Base-by-base conservation (phyloP, 2,113 vertebrate species). In the Myotis lucifugus region DNA sequence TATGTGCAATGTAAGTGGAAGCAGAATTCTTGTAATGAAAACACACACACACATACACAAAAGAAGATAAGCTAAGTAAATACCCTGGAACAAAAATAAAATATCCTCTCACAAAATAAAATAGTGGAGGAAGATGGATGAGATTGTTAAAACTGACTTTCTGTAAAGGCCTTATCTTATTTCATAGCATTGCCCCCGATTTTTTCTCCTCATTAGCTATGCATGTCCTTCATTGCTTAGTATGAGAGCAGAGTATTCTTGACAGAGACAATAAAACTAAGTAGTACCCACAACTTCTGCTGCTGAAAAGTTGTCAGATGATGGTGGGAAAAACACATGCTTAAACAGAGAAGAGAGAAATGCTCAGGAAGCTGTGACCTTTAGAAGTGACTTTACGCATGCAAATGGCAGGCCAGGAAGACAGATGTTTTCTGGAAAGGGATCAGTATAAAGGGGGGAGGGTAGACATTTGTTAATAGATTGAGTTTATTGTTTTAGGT, bases 351-450 rank as follows among this genome's bases (percentile, higher is more conserved):
- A 92, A 79, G 19, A 78, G 82, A 96, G 91, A 95, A 93, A 86
- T 78, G 76, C 25, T 81, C 93, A 90, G 77, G 95, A 96, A 96
- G 34, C 73, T 90, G 85, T 96, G 85, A 96, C 94, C 77, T 95
- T 96, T 85, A 74, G 29, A 94, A 76, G 14, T 96, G 94, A 97
- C 69, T 96, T 91, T 78, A 61, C 64, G 42, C 85, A 90, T 95
- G n/a, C 61, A 76, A 66, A 95, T 67, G 56, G 78, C 66, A 97
- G 83, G 70, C 37, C 69, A 21, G 42, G 89, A 85, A 92, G 72
- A 95, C 93, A 97, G 97, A 96, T 96, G 97, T 95, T 96, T 94
- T 90, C 92, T 96, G 88, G 90, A 93, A 96, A 95, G 72, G 73
- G 48, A 40, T 72, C 0, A 5, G 27, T 85, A 48, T 19, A 70